Evolutionary conservation across 2,797 vertebrate genomes (phyloP).

Genomic region (Muraenolepis orangiensis): DNA sequence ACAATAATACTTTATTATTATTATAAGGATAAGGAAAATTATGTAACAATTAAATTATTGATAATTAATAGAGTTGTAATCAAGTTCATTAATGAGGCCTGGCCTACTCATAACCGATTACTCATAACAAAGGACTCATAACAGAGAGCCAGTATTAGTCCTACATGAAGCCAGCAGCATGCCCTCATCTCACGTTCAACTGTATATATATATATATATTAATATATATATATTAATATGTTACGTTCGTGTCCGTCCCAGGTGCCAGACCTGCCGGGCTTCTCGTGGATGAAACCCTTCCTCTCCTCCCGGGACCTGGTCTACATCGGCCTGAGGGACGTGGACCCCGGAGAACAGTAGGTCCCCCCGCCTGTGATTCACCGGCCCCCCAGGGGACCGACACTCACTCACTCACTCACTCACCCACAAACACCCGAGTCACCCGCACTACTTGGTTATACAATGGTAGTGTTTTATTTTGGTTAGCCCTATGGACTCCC

Average conservation of each 20-base stretch:
- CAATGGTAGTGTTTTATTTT: too few relatives aligned
- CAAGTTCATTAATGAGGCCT: background rate
- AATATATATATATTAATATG: background rate
- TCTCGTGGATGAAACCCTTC: constrained; percentile 93
- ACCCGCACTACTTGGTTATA: too few relatives aligned
- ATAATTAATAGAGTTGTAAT: background rate
- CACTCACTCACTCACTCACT: too few relatives aligned
- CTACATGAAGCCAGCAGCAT: background rate
- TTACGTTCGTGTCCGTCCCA: constrained; percentile 40
- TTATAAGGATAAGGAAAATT: background rate
- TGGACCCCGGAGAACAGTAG: constrained; percentile 95
- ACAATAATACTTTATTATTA: background rate
- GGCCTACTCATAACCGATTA: background rate
- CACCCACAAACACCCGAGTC: too few relatives aligned
- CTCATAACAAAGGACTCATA: background rate
- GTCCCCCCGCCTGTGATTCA: constrained; percentile 55
- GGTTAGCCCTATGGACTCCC: too few relatives aligned
- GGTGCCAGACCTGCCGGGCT: constrained; percentile 90
- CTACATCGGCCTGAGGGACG: constrained; percentile 91
- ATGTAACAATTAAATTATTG: background rate
- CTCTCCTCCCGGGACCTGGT: constrained; percentile 85
- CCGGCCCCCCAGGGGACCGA: too few relatives aligned
- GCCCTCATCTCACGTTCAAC: background rate
- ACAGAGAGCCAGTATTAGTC: background rate
- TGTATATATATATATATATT: background rate